Percentiles rank a stretch among this genome's conserved stretches.
Conservation (phyloP, 2,888 invertebrate genomes). For the Taenaris catops region DNA sequence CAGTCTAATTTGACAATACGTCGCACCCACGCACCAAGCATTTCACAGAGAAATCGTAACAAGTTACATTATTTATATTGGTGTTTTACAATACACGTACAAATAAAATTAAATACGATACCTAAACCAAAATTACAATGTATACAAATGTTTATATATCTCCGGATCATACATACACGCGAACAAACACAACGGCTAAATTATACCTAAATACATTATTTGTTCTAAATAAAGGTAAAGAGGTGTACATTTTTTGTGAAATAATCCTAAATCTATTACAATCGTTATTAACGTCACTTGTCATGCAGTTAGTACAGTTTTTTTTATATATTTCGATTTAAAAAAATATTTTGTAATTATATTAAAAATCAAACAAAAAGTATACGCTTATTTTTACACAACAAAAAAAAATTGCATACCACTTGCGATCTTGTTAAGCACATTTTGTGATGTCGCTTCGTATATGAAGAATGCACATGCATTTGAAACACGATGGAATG, state of each 20-base stretch:
- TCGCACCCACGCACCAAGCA: slow-evolving; percentile 51
- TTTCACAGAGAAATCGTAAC: slow-evolving; percentile 38
- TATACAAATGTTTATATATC: slow-evolving; percentile 32
- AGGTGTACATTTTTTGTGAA: slow-evolving; percentile 27
- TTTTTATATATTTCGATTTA: no score
- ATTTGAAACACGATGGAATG: slow-evolving; percentile 59
- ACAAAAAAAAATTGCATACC: slow-evolving; percentile 5
- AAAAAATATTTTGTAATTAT: slow-evolving; percentile 10
- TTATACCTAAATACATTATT: slow-evolving; percentile 42
- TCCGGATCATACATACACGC: slow-evolving; percentile 20
- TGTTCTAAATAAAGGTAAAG: slow-evolving; percentile 49
- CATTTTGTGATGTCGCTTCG: slow-evolving; percentile 39
- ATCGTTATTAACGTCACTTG: slow-evolving; percentile 43
- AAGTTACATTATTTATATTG: slow-evolving; percentile 31
- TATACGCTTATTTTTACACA: background rate
- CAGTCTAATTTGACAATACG: slow-evolving; percentile 59
- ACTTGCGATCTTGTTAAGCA: no score
- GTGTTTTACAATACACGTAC: slow-evolving; percentile 35
- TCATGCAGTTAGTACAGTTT: slow-evolving; percentile 74
- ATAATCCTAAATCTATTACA: slow-evolving; percentile 24
- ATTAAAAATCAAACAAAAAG: slow-evolving; percentile 9
- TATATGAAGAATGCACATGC: slow-evolving; percentile 24
- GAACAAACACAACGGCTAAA: slow-evolving; percentile 20
- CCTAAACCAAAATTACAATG: slow-evolving; percentile 32
- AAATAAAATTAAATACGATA: slow-evolving; percentile 35